A percentile compares a stretch with the other conserved stretches of the same genome.
These are phyloP conservation scores for Drosophila virilis DNA, from an alignment of 1,140 invertebrate species.

Conservation along the genomic window DNA sequence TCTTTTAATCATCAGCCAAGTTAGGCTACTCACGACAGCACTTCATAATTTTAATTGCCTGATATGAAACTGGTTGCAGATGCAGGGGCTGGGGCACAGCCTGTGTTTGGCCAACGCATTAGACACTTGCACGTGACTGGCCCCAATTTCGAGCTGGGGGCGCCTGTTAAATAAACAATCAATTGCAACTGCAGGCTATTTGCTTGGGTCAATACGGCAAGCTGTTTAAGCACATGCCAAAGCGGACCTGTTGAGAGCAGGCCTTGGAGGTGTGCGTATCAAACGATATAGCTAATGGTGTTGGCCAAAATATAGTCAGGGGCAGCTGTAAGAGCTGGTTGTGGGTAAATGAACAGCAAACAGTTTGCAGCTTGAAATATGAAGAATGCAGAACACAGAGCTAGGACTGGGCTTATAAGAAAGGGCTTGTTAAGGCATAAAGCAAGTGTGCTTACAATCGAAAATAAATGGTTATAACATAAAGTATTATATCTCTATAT, in stretches of 20 bases:
- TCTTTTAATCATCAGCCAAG: slow-evolving; percentile 79
- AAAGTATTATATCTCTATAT: too few relatives aligned
- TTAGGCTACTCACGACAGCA: slow-evolving; percentile 53
- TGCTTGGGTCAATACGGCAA: slow-evolving; percentile 42
- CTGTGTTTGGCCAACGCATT: slow-evolving; percentile 38
- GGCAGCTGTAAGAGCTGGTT: neutral
- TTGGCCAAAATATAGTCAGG: neutral
- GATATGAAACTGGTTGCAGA: slow-evolving; percentile 23
- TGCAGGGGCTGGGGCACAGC: neutral
- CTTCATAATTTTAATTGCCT: slow-evolving; percentile 79
- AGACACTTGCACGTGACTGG: slow-evolving; percentile 33
- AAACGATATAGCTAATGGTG: slow-evolving; percentile 5
- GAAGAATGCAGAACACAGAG: too few relatives aligned
- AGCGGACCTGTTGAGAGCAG: slow-evolving; percentile 64
- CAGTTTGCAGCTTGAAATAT: neutral
- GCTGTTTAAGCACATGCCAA: slow-evolving; percentile 56
- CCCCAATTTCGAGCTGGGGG: neutral
- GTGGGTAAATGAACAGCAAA: slow-evolving; percentile 3
- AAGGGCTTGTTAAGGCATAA: too few relatives aligned
- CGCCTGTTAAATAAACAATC: slow-evolving; percentile 63
- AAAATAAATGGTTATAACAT: too few relatives aligned
- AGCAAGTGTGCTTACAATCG: too few relatives aligned
- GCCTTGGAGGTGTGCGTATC: neutral
- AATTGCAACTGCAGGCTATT: slow-evolving; percentile 76
- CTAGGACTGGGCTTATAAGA: too few relatives aligned